Evolutionary conservation across 2,888 invertebrate genomes (phyloP).

Genomic region (Oxystoma pomonae): DNA sequence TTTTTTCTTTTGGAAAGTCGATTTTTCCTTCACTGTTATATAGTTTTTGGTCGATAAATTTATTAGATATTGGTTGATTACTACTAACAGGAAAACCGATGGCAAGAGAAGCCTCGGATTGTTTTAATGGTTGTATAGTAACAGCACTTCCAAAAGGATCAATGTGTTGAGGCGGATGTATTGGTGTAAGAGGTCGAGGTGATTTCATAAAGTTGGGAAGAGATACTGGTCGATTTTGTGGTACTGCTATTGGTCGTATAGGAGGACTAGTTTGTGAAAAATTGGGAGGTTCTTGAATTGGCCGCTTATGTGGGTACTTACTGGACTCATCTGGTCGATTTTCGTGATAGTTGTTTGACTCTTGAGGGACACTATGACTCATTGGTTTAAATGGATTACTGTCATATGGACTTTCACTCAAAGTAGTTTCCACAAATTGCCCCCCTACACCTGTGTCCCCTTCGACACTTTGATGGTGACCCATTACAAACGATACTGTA

Average conservation of each 20-base stretch:
- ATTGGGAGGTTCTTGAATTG: neutral
- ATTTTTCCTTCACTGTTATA: slow-evolving; percentile 35
- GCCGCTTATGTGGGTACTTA: neutral
- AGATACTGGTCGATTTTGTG: neutral
- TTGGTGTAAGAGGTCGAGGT: too few relatives aligned
- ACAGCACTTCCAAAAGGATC: slow-evolving; percentile 36
- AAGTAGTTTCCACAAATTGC: slow-evolving; percentile 47
- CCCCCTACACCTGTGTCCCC: slow-evolving; percentile 43
- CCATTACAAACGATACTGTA: slow-evolving; percentile 61
- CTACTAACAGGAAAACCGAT: slow-evolving; percentile 44
- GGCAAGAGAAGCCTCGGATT: slow-evolving; percentile 45
- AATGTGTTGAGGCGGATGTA: slow-evolving; percentile 4
- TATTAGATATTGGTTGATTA: slow-evolving; percentile 41
- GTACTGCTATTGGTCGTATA: neutral
- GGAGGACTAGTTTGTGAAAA: neutral
- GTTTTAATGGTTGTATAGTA: slow-evolving; percentile 44
- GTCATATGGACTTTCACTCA: slow-evolving; percentile 51
- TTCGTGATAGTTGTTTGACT: slow-evolving; percentile 10
- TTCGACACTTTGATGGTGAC: slow-evolving; percentile 58
- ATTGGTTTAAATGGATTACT: slow-evolving; percentile 43
- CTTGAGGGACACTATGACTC: slow-evolving; percentile 20
- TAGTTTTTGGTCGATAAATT: slow-evolving; percentile 45
- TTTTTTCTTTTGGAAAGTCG: slow-evolving; percentile 34
- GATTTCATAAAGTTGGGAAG: too few relatives aligned
- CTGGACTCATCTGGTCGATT: neutral